phyloP scores from a whole-genome alignment of 2,888 invertebrate genomes.

The Vesta saturnalis region DNA sequence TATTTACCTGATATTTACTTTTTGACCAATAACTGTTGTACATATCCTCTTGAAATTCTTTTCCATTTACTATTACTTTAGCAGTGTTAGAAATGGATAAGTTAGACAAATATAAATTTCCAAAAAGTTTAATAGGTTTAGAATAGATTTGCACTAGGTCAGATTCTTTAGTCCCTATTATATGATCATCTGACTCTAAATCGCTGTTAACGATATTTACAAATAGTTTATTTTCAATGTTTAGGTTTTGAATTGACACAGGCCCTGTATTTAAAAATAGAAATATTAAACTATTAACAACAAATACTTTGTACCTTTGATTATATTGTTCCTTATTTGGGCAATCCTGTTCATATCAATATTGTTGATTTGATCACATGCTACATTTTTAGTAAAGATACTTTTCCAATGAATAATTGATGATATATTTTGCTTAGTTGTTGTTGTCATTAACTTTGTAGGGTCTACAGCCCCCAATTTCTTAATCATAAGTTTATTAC shows the following conservation, averaged over 20 bases:
- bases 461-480: conserved; percentile 43
- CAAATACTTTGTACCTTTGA: conserved; percentile 41
- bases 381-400: conserved; percentile 46
- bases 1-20: conserved; percentile 52
- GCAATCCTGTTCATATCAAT: conserved; percentile 47
- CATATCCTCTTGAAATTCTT: conserved; percentile 45
- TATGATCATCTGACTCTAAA: conserved; percentile 42
- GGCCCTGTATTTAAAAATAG: conserved; percentile 47
- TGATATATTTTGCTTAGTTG: conserved; percentile 53
- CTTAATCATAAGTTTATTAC: conserved; percentile 41
- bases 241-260: conserved; percentile 49
- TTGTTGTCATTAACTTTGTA: conserved; percentile 50
- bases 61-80: conserved; percentile 47
- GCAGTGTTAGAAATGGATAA: conserved; percentile 44
- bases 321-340: conserved; percentile 40
- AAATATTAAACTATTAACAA: neutral
- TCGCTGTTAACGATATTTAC: neutral
- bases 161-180: conserved; percentile 50
- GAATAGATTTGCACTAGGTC: conserved; percentile 56
- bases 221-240: conserved; percentile 34
- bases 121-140: conserved; percentile 55
- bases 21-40: conserved; percentile 56
- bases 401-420: conserved; percentile 50
- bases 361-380: conserved; percentile 49
- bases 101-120: conserved; percentile 53